Evolutionary conservation across 2,888 invertebrate genomes (phyloP), one percentile per base, ranked within the genome.

Genomic region (Temnothorax unifasciatus): DNA sequence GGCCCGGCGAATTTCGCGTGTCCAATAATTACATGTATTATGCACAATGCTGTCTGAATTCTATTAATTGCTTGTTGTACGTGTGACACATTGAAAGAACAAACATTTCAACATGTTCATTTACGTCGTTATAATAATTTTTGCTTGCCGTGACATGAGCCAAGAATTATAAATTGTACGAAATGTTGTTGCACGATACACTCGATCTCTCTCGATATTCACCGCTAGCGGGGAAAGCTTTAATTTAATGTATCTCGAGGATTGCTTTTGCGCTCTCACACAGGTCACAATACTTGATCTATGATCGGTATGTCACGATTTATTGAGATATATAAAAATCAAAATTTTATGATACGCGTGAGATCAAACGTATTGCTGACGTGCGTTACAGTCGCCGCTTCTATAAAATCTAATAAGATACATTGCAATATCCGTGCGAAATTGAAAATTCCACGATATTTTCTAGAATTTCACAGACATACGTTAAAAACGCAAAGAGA

Each of bases 231-330:
- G n/a, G 3, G 3, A n/a, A 69, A 38, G 77, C 13, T 79, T 57
- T 64, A 81, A 71, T 77, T 83, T 73, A 75, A 85, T 75, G 59
- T 76, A 71, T 44, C 9, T 47, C 71, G 54, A 84, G 66, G 41
- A 44, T 69, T 75, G 21, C 75, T 69, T 74, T 74, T 59, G 57
- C 34, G 47, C 63, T 83, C 34, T 83, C 44, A 77, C 61, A 63
- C 41, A 21, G 38, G 59, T 44, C 54, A 63, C 63, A 18, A 44
- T 74, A 79, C 63, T 85, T 77, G 84, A 75, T 64, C 82, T 63
- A 47, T 8, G 38, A 38, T 38, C 44, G 11, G 6, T 13, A 34
- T 15, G 61, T 47, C n/a, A 76, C 21, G 34, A 63, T 71, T 85
- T 68, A 61, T 11, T n/a, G 59, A 61, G 63, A 44, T 34, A 71